A percentile compares a stretch with the other conserved stretches of the same genome.
phyloP scores from a whole-genome alignment of 2,113 vertebrate species.

The Dinomys branickii region DNA sequence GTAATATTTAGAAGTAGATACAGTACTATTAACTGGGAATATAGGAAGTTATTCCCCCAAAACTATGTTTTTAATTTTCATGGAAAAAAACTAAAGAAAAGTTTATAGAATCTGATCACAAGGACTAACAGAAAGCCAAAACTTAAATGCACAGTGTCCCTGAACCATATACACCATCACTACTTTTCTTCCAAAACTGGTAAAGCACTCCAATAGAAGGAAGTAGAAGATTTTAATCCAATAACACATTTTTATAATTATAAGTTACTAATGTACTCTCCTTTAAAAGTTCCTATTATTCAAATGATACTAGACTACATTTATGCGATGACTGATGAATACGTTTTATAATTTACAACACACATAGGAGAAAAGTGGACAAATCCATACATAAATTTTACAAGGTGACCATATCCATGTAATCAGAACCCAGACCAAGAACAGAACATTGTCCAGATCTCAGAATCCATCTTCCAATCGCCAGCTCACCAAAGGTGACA shows the following conservation, averaged over 20 bases:
- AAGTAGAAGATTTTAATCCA: neutral
- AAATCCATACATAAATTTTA: neutral
- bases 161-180: neutral
- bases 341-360: neutral
- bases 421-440: neutral
- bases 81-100: neutral
- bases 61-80: conserved; percentile 16
- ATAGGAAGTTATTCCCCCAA: neutral
- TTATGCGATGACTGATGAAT: neutral
- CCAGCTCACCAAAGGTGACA: neutral
- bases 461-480: neutral
- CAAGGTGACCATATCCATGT: neutral
- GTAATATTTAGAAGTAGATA: neutral
- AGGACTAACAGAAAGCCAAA: neutral
- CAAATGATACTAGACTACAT: neutral
- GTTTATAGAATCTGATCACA: neutral
- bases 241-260: neutral
- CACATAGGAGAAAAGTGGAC: neutral
- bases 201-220: neutral
- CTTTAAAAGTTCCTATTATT: neutral
- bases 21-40: neutral
- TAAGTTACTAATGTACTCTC: neutral
- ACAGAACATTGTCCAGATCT: neutral
- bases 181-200: neutral
- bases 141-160: neutral